A percentile compares a stretch with the other conserved stretches of the same genome.
These are phyloP conservation scores for Takifugu bimaculatus DNA, from an alignment of 2,113 vertebrate genomes.

Conservation along the genomic window DNA sequence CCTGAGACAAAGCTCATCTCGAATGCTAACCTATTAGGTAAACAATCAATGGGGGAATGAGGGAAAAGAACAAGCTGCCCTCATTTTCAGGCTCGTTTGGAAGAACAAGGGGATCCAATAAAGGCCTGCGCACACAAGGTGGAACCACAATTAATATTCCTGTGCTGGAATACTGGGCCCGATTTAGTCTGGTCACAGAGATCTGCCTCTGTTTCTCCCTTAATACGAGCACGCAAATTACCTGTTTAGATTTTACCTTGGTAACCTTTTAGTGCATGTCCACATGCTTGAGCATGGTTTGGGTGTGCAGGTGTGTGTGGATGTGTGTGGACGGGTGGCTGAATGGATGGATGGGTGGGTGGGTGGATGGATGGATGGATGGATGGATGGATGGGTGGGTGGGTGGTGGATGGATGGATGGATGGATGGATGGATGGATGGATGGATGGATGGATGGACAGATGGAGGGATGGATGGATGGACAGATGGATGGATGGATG, in stretches of 20 bases:
- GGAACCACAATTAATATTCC: conserved; percentile 63
- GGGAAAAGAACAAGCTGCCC: conserved; percentile 30
- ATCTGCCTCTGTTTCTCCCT: conserved; percentile 20
- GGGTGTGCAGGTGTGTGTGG: conserved; percentile 30
- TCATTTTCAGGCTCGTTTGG: conserved; percentile 45
- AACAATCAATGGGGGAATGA: conserved; percentile 53
- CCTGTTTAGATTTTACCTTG: conserved; percentile 63
- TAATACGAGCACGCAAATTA: conserved; percentile 56
- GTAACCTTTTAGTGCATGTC: conserved; percentile 29
- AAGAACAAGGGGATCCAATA: conserved; percentile 41
- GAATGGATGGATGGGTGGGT: no score
- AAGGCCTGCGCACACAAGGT: conserved; percentile 41
- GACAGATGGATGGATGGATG: no score
- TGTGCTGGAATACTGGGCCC: conserved; percentile 31
- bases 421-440: no score
- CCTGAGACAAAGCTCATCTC: conserved; percentile 41
- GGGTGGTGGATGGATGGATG: neutral
- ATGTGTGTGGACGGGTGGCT: conserved; percentile 3
- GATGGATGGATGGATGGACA: neutral
- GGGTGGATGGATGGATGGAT: neutral
- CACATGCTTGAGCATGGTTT: no score
- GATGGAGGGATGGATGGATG: neutral
- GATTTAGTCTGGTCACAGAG: conserved; percentile 52
- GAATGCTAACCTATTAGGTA: conserved; percentile 50
- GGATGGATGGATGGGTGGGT: neutral